phyloP scores from a whole-genome alignment of 2,113 vertebrate genomes.

The Melanostigma gelatinosum region DNA sequence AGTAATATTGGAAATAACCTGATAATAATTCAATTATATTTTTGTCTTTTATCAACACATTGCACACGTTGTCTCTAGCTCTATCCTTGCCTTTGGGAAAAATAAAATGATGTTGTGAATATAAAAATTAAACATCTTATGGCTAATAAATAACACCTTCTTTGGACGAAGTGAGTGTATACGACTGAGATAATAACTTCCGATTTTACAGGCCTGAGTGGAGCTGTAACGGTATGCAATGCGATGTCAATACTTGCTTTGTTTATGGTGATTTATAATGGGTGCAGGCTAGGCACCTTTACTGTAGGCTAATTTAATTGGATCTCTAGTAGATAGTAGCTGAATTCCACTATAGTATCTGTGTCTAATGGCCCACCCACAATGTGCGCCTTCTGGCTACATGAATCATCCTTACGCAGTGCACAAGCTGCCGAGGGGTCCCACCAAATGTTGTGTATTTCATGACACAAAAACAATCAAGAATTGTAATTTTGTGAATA shows the following conservation, averaged over 20 bases:
- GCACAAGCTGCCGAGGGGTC: conserved; percentile 34
- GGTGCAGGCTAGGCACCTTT: conserved; percentile 46
- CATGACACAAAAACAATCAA: conserved; percentile 7
- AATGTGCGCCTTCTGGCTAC: conserved; percentile 43
- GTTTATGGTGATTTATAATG: conserved; percentile 67
- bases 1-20: neutral
- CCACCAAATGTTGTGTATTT: conserved; percentile 38
- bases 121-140: neutral
- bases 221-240: conserved; percentile 31
- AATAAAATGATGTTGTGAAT: neutral
- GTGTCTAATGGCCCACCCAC: conserved; percentile 71
- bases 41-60: neutral
- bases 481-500: neutral
- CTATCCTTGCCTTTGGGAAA: neutral
- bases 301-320: conserved; percentile 62
- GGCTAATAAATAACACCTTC: neutral
- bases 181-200: neutral
- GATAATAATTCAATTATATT: neutral
- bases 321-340: conserved; percentile 58
- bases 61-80: neutral
- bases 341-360: conserved; percentile 56
- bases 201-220: conserved; percentile 18
- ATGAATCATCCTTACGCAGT: conserved; percentile 67
- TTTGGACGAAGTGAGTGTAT: neutral
- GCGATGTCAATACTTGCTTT: conserved; percentile 54